phyloP scores from a whole-genome alignment of 2,797 vertebrate species.

The Mormyrus proboscirostris region DNA sequence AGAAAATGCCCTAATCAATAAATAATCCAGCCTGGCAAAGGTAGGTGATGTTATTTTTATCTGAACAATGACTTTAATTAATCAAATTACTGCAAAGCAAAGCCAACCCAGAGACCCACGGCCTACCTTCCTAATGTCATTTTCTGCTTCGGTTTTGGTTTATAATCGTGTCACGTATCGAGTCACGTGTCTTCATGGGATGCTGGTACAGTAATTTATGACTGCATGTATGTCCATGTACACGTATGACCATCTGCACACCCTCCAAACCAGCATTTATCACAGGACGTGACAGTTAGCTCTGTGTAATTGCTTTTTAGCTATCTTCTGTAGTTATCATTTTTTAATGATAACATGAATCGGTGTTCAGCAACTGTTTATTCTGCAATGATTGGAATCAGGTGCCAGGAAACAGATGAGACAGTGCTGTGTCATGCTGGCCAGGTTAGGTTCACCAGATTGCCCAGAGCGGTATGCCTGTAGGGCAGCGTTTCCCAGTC shows the following conservation, averaged over 20 bases:
- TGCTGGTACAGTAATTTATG: background rate
- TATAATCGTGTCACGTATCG: background rate
- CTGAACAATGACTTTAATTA: conserved; percentile 13
- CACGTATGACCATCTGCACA: background rate
- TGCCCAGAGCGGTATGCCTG: background rate
- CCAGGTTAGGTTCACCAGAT: background rate
- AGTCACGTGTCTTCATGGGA: background rate
- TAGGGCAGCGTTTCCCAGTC: background rate
- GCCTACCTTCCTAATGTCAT: background rate
- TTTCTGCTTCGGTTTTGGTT: background rate
- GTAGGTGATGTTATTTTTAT: conserved; percentile 5
- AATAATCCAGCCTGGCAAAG: background rate
- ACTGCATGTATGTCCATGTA: background rate
- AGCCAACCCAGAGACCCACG: background rate
- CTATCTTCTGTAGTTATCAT: background rate
- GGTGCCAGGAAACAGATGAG: background rate
- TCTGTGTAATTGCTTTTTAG: background rate
- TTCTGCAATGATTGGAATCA: background rate
- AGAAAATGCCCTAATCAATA: background rate
- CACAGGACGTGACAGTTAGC: background rate
- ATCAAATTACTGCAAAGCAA: background rate
- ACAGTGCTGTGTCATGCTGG: background rate
- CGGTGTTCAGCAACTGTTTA: background rate
- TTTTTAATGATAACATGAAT: background rate
- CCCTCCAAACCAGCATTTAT: background rate